phyloP scores from a whole-genome alignment of 1,140 invertebrate species.

The Nebria ingens region DNA sequence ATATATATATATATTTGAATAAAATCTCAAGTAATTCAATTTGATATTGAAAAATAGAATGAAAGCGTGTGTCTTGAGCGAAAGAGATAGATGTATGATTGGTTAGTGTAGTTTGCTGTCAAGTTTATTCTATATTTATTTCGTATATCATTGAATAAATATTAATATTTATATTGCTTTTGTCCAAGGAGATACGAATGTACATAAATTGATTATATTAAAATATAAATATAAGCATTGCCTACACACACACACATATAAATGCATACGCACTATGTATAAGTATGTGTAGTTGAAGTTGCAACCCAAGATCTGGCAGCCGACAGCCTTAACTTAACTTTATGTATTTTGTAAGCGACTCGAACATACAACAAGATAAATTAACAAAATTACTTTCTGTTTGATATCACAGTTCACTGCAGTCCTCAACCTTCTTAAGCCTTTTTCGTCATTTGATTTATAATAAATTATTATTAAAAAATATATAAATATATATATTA shows the following conservation, averaged over 20 bases:
- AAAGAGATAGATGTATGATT: not conserved
- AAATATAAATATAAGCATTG: constrained; percentile 1
- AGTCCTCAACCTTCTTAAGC: too few relatives aligned
- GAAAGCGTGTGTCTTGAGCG: too few relatives aligned
- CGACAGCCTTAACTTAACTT: not conserved
- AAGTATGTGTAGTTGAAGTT: not conserved
- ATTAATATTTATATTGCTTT: constrained; percentile 9
- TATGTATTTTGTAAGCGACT: constrained; percentile 2
- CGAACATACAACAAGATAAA: not conserved
- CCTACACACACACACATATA: too few relatives aligned
- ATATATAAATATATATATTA: too few relatives aligned
- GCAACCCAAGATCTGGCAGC: too few relatives aligned
- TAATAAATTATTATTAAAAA: too few relatives aligned
- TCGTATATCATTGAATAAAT: constrained; percentile 1
- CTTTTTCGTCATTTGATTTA: too few relatives aligned
- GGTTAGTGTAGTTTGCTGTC: not conserved
- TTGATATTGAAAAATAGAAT: too few relatives aligned
- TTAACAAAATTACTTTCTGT: constrained; percentile 6
- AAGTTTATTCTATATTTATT: constrained; percentile 6
- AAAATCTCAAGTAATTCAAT: too few relatives aligned
- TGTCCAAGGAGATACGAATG: constrained; percentile 8
- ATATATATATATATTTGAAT: too few relatives aligned
- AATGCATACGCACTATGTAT: too few relatives aligned
- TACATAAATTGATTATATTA: constrained; percentile 10
- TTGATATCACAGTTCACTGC: too few relatives aligned